Base-by-base conservation (phyloP, 2,113 vertebrate species). In the Synchiropus splendidus region DNA sequence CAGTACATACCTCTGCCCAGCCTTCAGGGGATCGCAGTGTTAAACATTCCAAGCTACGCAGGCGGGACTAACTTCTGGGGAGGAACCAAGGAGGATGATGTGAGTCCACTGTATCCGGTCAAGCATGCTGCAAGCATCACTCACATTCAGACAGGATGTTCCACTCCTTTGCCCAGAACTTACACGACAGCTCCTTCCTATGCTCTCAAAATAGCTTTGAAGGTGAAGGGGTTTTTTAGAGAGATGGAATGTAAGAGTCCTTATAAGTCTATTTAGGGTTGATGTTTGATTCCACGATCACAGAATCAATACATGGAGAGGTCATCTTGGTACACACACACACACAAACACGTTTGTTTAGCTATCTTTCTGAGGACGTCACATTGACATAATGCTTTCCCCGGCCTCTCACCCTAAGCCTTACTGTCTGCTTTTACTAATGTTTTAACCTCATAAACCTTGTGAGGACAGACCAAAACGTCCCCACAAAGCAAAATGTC, bases 31-130 rank as follows among this genome's bases (percentile, higher is more conserved):
- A 97, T 97, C 45, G 93, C 94, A 0, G 93, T 98, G 54, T 64
- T 98, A 54, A 98, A 98, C 72, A 98, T 98, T 59, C 93, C 93
- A 12, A 98, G 94, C 73, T 97, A 98, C 9, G 94, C 94, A 1
- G 94, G 94, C 37, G 94, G 94, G 48, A 98, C 92, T 51, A 98
- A 98, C 80, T 98, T 98, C 82, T 98, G 94, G 94, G 94, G 94
- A 12, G 94, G 94, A 74, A 98, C 94, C 54, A 98, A 97, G 74
- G 94, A 98, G 64, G 94, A 98, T 32, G 94, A 98, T 57, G 93
- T 97, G 84, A 94, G 94, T 91, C 31, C 40, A 40, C 9, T 30
- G n/a, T n/a, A n/a, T n/a, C n/a, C n/a, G 4, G 21, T 27, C 21
- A 8, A 4, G 8, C 21, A 27, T 27, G 21, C 8, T 27, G 9